phyloP scores from a whole-genome alignment of 1,140 invertebrate genomes.

The Copidosoma floridanum region DNA sequence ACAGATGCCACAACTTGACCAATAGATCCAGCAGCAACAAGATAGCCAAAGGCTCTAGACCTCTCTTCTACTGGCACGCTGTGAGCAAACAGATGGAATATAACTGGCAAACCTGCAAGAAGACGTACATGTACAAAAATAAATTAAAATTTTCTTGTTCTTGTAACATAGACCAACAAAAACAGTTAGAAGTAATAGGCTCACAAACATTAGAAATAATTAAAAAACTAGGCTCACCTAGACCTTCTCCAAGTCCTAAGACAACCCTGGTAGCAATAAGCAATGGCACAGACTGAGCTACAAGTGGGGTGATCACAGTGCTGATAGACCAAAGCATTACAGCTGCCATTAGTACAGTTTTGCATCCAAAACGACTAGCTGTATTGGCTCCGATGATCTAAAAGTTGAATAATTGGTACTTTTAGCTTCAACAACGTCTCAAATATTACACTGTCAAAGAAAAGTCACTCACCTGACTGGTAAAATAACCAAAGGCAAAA shows the following conservation, averaged over 20 bases:
- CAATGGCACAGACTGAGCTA: slow-evolving; percentile 65
- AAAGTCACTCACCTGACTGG: slow-evolving; percentile 67
- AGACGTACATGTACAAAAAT: not conserved
- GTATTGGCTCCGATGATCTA: slow-evolving; percentile 72
- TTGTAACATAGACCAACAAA: not conserved
- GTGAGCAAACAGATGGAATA: slow-evolving; percentile 78
- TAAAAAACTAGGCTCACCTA: slow-evolving; percentile 60
- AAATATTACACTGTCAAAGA: no score
- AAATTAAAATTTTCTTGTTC: slow-evolving; percentile 13
- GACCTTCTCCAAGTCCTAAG: slow-evolving; percentile 73
- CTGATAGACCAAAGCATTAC: slow-evolving; percentile 77
- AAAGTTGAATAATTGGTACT: slow-evolving; percentile 27
- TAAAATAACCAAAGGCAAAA: slow-evolving; percentile 78
- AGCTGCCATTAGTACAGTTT: slow-evolving; percentile 68
- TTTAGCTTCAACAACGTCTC: no score
- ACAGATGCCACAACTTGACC: slow-evolving; percentile 77
- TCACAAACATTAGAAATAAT: not conserved
- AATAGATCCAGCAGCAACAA: slow-evolving; percentile 72
- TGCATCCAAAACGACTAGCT: slow-evolving; percentile 71
- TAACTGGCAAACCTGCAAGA: slow-evolving; percentile 70
- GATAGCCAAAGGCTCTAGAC: slow-evolving; percentile 74
- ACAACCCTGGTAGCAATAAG: slow-evolving; percentile 67
- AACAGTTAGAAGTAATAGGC: not conserved
- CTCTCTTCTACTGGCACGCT: slow-evolving; percentile 73
- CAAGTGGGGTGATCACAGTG: slow-evolving; percentile 70